These are phyloP conservation scores for Megalops cyprinoides DNA, from an alignment of 2,797 vertebrate species.

Conservation along the genomic window DNA sequence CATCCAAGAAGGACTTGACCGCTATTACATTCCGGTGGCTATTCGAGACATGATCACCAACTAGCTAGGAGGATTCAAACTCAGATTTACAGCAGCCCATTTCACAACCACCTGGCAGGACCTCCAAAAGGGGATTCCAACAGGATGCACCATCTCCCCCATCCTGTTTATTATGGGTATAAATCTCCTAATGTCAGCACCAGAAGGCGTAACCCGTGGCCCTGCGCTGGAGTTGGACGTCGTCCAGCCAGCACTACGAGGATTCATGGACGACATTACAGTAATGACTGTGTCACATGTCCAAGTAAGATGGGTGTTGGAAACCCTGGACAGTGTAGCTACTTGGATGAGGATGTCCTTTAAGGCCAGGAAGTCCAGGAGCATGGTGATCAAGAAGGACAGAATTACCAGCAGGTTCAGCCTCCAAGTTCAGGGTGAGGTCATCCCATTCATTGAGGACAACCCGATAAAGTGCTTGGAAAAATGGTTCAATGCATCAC, in stretches of 20 bases:
- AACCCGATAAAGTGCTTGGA: constrained; percentile 4
- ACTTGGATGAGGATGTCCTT: constrained; percentile 28
- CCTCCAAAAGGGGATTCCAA: constrained; percentile 28
- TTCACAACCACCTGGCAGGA: constrained; percentile 28
- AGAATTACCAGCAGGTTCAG: constrained; percentile 22
- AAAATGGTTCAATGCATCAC: constrained; percentile 8
- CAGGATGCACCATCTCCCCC: constrained; percentile 25
- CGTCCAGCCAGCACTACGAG: constrained; percentile 3
- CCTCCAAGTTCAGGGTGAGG: background rate
- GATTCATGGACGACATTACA: constrained; percentile 28
- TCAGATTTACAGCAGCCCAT: constrained; percentile 8
- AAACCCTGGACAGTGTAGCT: constrained; percentile 4
- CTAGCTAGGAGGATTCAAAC: constrained; percentile 23
- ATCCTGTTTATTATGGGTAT: constrained; percentile 28
- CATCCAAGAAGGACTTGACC: constrained; percentile 19
- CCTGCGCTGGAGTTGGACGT: background rate
- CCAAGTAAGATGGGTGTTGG: constrained; percentile 22
- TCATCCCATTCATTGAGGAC: background rate
- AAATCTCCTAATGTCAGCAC: constrained; percentile 21
- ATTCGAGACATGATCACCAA: constrained; percentile 23
- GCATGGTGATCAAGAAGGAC: constrained; percentile 22
- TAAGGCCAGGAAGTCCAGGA: constrained; percentile 17
- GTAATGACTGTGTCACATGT: constrained; percentile 18
- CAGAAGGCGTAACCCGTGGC: constrained; percentile 1
- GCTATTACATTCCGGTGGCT: constrained; percentile 25